phyloP scores from a whole-genome alignment of 2,888 invertebrate species.

The Tetanocera ferruginea region DNA sequence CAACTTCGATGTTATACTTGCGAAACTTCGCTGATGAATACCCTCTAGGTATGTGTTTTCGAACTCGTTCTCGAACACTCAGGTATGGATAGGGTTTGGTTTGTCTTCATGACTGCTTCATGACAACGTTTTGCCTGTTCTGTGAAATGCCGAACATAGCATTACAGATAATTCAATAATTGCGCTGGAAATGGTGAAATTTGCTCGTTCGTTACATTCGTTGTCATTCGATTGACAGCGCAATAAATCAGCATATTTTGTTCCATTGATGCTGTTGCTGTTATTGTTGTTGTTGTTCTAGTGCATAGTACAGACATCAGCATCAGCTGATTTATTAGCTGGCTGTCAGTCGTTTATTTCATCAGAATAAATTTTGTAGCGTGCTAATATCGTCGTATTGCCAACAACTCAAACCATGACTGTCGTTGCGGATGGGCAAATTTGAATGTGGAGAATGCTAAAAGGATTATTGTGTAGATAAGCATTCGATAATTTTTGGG shows the following conservation, averaged over 20 bases:
- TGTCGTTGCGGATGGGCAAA: neutral
- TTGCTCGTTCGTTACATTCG: slow-evolving; percentile 22
- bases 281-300: slow-evolving; percentile 1
- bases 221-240: slow-evolving; percentile 29
- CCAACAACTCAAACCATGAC: neutral
- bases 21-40: too few species aligned
- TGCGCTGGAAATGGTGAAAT: slow-evolving; percentile 26
- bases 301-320: neutral
- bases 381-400: slow-evolving; percentile 19
- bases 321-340: slow-evolving; percentile 25
- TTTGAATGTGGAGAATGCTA: too few species aligned
- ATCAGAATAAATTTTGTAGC: slow-evolving; percentile 2
- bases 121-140: neutral
- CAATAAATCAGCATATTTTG: slow-evolving; percentile 20
- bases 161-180: slow-evolving; percentile 26
- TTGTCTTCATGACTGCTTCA: neutral
- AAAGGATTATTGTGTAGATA: too few species aligned
- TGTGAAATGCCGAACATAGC: neutral
- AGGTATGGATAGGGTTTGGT: neutral
- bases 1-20: too few species aligned
- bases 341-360: slow-evolving; percentile 34
- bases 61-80: neutral
- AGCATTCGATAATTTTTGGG: too few species aligned
- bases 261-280: neutral
- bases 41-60: neutral